phyloP scores from a whole-genome alignment of 2,888 invertebrate species.

The Catonia carolina region DNA sequence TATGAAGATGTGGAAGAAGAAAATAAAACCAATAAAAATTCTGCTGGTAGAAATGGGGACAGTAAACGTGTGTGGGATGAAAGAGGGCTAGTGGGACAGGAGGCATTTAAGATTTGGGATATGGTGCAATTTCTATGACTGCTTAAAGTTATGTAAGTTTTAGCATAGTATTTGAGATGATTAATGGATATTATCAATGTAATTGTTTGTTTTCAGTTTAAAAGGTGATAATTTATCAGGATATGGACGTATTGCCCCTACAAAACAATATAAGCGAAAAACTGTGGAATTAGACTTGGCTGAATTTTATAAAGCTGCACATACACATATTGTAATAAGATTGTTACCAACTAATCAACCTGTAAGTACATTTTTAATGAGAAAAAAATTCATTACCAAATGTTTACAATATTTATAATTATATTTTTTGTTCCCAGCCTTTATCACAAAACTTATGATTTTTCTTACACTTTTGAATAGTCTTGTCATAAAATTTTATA shows the following conservation, averaged over 20 bases:
- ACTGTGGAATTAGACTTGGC: slow-evolving; percentile 53
- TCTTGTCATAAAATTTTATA: neutral
- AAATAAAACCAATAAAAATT: too few species aligned
- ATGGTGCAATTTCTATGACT: too few species aligned
- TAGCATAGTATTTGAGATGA: too few species aligned
- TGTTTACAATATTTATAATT: neutral
- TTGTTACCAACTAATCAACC: slow-evolving; percentile 56
- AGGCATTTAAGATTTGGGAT: too few species aligned
- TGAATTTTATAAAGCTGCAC: slow-evolving; percentile 50
- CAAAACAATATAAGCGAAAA: slow-evolving; percentile 45
- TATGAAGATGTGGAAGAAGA: too few species aligned
- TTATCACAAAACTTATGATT: neutral
- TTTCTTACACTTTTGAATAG: too few species aligned
- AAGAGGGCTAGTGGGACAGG: too few species aligned
- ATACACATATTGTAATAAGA: slow-evolving; percentile 65
- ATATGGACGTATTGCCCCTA: slow-evolving; percentile 50
- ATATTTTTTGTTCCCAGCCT: neutral
- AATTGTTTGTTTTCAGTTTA: slow-evolving; percentile 43
- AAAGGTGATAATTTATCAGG: slow-evolving; percentile 54
- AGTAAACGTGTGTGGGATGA: too few species aligned
- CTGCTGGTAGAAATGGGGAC: too few species aligned
- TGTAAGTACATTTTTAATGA: slow-evolving; percentile 48
- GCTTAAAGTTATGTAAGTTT: too few species aligned
- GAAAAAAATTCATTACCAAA: neutral
- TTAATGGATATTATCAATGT: too few species aligned